Base-by-base conservation (phyloP, 2,113 vertebrate species). In the Onychostruthus taczanowskii region DNA sequence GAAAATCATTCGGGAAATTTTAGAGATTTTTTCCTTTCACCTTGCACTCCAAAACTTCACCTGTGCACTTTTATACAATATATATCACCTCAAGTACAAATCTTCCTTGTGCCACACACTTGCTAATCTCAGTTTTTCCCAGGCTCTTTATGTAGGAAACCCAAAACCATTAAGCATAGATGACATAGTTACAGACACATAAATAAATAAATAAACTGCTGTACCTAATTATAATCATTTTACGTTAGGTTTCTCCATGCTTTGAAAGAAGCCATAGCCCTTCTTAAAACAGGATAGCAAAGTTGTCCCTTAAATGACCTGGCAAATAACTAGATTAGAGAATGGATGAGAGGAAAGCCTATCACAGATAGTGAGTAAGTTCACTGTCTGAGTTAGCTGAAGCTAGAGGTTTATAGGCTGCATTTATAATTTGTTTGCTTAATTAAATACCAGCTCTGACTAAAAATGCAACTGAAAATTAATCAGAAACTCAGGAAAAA, bases 251-350 rank as follows among this genome's bases (percentile, higher is more conserved):
- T 91, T 89, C 49, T 64, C 31, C 50, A 46, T 20, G 6, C 44
- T 92, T 87, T 93, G 30, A 64, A 68, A 79, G 16, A 72, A 92
- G 56, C 12, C 43, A 18, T 59, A 77, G 50, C 28, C 16, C 2
- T 61, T 84, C 52, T 76, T 72, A 39, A 58, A 52, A 50, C 12
- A 84, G 58, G n/a, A 53, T 49, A 76, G 44, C 13, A 6, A 82
- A 85, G 44, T 30, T 92, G 73, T 94, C 77, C 74, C 27, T 72
- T 82, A 87, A 84, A 70, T 94, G 76, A 70, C 69, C 80, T 92
- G 64, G 69, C 56, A 84, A 84, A 78, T 72, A 70, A 37, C 47
- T 84, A 2, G 67, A 61, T 92, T 68, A 90, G 49, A 76, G 56
- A 79, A 73, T 41, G 73, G 50, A 52, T 76, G 63, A 84, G 61